Percentiles rank a stretch among this genome's conserved stretches.
phyloP scores from a whole-genome alignment of 1,140 invertebrate genomes.

The Phymorhynchus buccinoides region DNA sequence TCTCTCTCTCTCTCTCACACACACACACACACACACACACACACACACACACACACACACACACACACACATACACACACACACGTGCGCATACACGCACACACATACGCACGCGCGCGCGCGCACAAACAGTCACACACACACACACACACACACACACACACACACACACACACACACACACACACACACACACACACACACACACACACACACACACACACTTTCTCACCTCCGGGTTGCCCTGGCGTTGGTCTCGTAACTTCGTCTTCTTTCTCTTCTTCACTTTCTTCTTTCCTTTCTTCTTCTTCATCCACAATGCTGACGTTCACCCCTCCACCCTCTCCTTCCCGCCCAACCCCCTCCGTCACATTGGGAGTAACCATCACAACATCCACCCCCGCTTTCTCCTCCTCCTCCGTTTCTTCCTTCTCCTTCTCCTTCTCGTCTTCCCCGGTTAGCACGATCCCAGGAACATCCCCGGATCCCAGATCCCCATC shows the following conservation, averaged over 20 bases:
- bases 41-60: not conserved
- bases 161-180: conserved; percentile 3
- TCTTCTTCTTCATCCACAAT: conserved; percentile 14
- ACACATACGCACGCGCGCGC: not conserved
- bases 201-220: not conserved
- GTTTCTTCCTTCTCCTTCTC: not conserved
- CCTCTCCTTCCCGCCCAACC: not conserved
- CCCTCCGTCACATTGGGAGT: not conserved
- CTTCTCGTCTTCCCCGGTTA: not conserved
- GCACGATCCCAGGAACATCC: conserved; percentile 20
- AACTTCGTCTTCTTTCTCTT: not conserved
- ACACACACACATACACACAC: not conserved
- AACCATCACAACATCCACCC: not conserved
- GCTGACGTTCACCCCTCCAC: not conserved
- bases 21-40: not conserved
- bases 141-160: conserved; percentile 1
- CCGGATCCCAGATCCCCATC: conserved; percentile 25
- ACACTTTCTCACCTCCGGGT: not conserved
- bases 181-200: not conserved
- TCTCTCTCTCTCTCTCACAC: no score
- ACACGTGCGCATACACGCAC: not conserved
- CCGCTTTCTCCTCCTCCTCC: not conserved
- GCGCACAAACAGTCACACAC: not conserved
- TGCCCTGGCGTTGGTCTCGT: not conserved
- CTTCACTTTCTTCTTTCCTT: not conserved